Evolutionary conservation across 2,113 vertebrate species (phyloP).

Genomic region (Vireo altiloquus): DNA sequence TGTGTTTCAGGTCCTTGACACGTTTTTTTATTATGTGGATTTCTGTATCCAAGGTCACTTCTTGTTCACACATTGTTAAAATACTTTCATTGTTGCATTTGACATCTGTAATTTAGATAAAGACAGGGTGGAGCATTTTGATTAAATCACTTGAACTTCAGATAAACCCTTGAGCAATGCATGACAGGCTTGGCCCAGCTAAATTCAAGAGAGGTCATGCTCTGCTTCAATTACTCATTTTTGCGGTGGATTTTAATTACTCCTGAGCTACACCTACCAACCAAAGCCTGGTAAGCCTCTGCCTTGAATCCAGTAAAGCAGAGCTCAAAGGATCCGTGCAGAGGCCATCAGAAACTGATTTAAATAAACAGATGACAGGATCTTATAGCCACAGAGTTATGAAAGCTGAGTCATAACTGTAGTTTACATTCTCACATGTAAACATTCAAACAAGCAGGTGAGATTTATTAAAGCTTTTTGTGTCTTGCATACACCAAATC

Average conservation of each 20-base stretch:
- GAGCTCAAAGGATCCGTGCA: background rate
- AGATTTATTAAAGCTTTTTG: background rate
- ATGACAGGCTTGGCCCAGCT: background rate
- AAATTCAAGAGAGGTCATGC: background rate
- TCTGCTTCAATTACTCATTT: background rate
- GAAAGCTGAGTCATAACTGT: background rate
- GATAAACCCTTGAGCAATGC: background rate
- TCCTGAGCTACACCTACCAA: background rate
- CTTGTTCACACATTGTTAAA: background rate
- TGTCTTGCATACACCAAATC: background rate
- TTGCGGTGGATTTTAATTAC: background rate
- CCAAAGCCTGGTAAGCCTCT: background rate
- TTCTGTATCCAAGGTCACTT: background rate
- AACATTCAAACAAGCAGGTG: background rate
- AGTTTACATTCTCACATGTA: background rate
- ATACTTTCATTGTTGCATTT: background rate
- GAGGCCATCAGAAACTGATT: background rate
- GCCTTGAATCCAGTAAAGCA: background rate
- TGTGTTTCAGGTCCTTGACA: background rate
- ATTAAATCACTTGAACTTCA: background rate
- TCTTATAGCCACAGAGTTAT: background rate
- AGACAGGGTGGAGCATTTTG: background rate
- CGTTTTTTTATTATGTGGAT: background rate
- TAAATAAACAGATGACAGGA: background rate
- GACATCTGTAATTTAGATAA: background rate